These are phyloP conservation scores for Troilus luridus DNA, from an alignment of 2,888 invertebrate genomes.

Conservation along the genomic window DNA sequence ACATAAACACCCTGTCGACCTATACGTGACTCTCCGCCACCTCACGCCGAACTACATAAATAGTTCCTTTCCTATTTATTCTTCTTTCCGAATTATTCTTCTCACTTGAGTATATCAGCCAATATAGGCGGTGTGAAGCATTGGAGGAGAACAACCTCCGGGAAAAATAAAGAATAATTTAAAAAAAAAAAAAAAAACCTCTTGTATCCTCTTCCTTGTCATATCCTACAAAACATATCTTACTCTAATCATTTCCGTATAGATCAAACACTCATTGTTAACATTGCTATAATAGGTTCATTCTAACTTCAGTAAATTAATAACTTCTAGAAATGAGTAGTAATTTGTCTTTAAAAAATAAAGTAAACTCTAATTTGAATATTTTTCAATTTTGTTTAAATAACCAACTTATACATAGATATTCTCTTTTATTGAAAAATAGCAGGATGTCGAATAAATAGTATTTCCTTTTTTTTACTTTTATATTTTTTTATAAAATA, in stretches of 20 bases:
- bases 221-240: background rate
- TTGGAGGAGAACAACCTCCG: background rate
- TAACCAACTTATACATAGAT: background rate
- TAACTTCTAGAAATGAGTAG: too few species aligned
- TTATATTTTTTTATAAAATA: background rate
- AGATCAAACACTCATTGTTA: background rate
- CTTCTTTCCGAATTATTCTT: background rate
- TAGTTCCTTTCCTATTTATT: background rate
- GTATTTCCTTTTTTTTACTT: too few species aligned
- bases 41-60: constrained; percentile 10
- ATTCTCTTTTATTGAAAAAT: background rate
- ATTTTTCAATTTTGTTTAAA: background rate
- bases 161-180: too few species aligned
- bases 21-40: constrained; percentile 23
- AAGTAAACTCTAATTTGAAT: background rate
- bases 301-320: too few species aligned
- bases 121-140: background rate
- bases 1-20: constrained; percentile 3
- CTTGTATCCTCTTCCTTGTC: background rate
- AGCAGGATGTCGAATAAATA: too few species aligned
- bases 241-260: background rate
- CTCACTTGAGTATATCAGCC: background rate
- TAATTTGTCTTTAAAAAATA: background rate
- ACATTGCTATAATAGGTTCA: background rate
- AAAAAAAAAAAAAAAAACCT: background rate